Conservation (phyloP, 1,140 invertebrate genomes). For the Heliconius eleuchia region DNA sequence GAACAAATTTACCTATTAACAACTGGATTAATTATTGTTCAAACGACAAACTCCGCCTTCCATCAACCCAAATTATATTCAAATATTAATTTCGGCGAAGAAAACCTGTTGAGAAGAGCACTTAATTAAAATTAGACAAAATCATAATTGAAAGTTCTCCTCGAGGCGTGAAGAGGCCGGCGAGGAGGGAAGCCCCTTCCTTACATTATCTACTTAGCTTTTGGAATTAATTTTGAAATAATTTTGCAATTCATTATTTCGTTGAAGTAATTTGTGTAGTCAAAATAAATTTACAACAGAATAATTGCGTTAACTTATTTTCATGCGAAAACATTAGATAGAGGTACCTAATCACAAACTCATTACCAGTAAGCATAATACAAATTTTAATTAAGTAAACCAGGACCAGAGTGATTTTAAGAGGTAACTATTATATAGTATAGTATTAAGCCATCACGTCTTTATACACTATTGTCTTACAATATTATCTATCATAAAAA, state of each 20-base stretch:
- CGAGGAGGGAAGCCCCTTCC: slow-evolving; percentile 61
- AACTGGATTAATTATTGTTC: slow-evolving; percentile 78
- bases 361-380: too few relatives aligned
- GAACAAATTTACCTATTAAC: slow-evolving; percentile 2
- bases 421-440: too few relatives aligned
- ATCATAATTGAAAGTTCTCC: slow-evolving; percentile 81
- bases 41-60: slow-evolving; percentile 69
- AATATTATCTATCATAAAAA: too few relatives aligned
- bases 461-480: too few relatives aligned
- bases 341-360: too few relatives aligned
- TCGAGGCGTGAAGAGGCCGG: slow-evolving; percentile 76
- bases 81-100: slow-evolving; percentile 80
- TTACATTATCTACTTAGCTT: slow-evolving; percentile 78
- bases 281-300: background rate
- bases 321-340: too few relatives aligned
- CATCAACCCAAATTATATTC: slow-evolving; percentile 79
- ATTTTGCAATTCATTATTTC: slow-evolving; percentile 41
- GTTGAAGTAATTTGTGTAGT: background rate
- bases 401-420: too few relatives aligned
- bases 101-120: slow-evolving; percentile 76
- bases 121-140: slow-evolving; percentile 82
- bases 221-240: slow-evolving; percentile 71
- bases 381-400: too few relatives aligned
- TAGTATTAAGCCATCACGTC: too few relatives aligned
- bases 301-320: too few relatives aligned